These are phyloP conservation scores for Ladona fulva DNA, from an alignment of 1,140 invertebrate species.

Conservation along the genomic window DNA sequence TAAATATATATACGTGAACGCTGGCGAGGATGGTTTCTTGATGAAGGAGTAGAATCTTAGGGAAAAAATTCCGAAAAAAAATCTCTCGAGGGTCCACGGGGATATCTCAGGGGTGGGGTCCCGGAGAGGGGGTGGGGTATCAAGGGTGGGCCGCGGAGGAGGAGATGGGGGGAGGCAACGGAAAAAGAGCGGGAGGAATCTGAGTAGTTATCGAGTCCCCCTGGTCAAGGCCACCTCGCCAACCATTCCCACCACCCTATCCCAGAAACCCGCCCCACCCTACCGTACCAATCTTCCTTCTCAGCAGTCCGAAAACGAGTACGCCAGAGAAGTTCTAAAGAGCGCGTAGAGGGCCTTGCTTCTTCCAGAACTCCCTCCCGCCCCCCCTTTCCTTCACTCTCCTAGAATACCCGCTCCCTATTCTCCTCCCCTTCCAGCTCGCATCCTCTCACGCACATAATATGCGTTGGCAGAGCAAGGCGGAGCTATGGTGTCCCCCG, in stretches of 20 bases:
- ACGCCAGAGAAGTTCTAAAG: not conserved
- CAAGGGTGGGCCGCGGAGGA: not conserved
- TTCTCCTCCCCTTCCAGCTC: not conserved
- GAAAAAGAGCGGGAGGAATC: not conserved
- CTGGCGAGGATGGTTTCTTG: no score
- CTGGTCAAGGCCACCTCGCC: not conserved
- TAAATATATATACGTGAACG: no score
- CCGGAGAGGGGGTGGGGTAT: not conserved
- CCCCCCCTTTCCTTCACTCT: not conserved
- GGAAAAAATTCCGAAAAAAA: no score
- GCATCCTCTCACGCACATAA: slow-evolving; percentile 1
- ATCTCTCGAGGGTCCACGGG: no score
- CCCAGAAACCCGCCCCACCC: not conserved
- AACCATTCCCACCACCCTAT: not conserved
- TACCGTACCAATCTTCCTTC: not conserved
- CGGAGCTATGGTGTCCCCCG: not conserved
- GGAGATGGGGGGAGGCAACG: not conserved
- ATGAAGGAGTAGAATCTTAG: no score
- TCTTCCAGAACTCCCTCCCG: not conserved
- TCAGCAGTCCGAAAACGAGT: not conserved
- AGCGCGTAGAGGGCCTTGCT: not conserved
- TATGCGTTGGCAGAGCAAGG: slow-evolving; percentile 7
- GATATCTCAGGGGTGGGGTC: not conserved
- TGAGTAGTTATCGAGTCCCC: not conserved
- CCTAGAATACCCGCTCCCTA: not conserved